Evolutionary conservation across 2,113 vertebrate genomes (phyloP), one percentile per base, ranked within the genome.

Genomic region (Dolichotis patagonum): DNA sequence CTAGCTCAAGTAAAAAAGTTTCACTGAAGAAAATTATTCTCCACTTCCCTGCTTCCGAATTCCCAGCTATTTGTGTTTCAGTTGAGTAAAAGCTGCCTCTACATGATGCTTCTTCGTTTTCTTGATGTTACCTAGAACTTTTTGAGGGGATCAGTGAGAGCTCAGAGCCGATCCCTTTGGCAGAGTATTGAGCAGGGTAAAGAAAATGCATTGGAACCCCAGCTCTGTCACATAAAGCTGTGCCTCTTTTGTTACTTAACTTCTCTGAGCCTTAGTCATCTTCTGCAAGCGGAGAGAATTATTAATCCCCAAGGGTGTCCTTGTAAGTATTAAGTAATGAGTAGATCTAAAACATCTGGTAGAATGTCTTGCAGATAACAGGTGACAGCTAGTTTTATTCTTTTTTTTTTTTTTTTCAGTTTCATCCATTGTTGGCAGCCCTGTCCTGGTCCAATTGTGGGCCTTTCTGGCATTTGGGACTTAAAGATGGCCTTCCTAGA

Each of bases 401-500:
- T 56, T 56, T 80, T 81, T 56, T n/a, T n/a, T n/a, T n/a, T n/a
- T n/a, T n/a, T n/a, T 56, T 80, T 17, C 41, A 2, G 26, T 26
- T 56, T 67, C 8, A 1, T 63, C 14, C 38, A 0, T 41, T 30
- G 17, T 56, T 60, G 65, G 3, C 9, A 5, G 0, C 26, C 5
- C 58, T 88, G 30, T 38, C 20, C 35, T 80, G 30, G 10, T 10
- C 62, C 19, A 32, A 7, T 28, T 77, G n/a, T 41, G 58, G 60
- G 9, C 41, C 3, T 52, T 4, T 26, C 3, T 80, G 62, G 41
- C 52, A 14, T 13, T 5, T n/a, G 80, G 60, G 46, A 85, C 60
- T 38, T 85, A 3, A 30, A n/a, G 11, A 17, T 88, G 67, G 20
- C 16, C 85, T 62, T n/a, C 35, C 1, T 19, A 14, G 20, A 56